Conservation (phyloP, 2,888 invertebrate species). For the Tenthredo mesomela region DNA sequence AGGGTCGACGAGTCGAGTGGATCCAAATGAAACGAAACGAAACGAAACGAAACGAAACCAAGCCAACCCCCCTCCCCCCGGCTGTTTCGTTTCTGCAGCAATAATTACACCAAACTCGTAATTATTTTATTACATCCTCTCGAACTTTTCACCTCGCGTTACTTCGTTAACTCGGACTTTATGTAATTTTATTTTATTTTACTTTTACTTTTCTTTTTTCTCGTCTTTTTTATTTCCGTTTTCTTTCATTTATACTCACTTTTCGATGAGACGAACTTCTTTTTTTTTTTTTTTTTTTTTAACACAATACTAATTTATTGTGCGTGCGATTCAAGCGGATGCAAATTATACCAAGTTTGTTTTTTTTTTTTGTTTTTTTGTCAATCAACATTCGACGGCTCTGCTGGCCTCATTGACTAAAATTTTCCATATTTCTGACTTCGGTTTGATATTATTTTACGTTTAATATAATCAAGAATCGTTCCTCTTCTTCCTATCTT, state of each 20-base stretch:
- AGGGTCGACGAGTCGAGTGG: background rate
- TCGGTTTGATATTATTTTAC: background rate
- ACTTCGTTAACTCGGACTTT: conserved; percentile 21
- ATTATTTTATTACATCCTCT: conserved; percentile 29
- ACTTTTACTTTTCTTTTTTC: background rate
- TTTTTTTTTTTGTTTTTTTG: background rate
- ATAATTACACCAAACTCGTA: conserved; percentile 11
- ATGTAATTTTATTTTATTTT: background rate
- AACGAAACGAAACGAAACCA: no score
- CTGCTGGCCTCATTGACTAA: background rate
- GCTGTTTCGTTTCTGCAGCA: background rate
- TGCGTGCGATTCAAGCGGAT: conserved; percentile 67
- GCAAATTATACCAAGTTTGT: conserved; percentile 63
- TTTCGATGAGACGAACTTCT: background rate
- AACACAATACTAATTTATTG: background rate
- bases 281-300: no score
- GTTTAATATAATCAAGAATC: conserved; percentile 14
- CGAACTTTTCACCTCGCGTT: conserved; percentile 12
- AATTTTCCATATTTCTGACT: background rate
- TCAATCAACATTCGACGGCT: background rate
- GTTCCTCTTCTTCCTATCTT: background rate
- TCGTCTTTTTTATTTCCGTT: background rate
- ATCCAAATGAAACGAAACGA: background rate
- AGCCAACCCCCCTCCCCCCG: background rate
- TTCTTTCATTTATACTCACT: background rate